These are phyloP conservation scores for Ia io DNA, from an alignment of 2,113 vertebrate species.

Conservation along the genomic window DNA sequence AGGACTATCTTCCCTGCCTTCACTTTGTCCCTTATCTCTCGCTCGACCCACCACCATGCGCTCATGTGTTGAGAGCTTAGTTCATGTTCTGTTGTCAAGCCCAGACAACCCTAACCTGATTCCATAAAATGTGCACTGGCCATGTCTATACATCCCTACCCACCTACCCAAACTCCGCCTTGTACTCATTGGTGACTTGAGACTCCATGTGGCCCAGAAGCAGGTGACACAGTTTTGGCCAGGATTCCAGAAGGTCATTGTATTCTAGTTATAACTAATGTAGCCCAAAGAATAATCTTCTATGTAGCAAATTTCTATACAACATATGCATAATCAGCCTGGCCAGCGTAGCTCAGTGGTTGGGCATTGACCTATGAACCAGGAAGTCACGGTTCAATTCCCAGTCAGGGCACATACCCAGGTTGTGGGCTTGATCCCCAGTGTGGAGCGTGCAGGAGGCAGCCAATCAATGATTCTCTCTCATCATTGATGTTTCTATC, in stretches of 20 bases:
- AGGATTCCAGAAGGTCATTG: not conserved
- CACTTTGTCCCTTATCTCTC: not conserved
- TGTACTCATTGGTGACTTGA: not conserved
- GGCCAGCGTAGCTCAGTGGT: too few species aligned
- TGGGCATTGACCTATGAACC: too few species aligned
- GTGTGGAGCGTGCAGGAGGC: too few species aligned
- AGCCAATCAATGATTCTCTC: too few species aligned
- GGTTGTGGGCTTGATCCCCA: too few species aligned
- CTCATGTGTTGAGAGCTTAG: not conserved
- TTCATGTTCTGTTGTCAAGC: not conserved
- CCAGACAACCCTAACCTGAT: not conserved
- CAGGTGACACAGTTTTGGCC: not conserved
- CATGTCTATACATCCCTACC: not conserved
- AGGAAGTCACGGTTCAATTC: too few species aligned
- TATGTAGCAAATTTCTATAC: not conserved
- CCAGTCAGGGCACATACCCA: too few species aligned
- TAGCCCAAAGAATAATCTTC: not conserved
- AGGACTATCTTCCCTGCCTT: not conserved
- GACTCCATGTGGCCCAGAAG: not conserved
- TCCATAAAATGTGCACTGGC: not conserved
- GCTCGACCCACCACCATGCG: rapidly evolving
- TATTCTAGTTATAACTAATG: not conserved
- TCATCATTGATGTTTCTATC: too few species aligned
- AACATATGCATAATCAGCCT: not conserved
- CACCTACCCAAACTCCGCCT: not conserved